Conservation (phyloP, 64 coral and sea anemone genomes). For the Acropora tenuis region DNA sequence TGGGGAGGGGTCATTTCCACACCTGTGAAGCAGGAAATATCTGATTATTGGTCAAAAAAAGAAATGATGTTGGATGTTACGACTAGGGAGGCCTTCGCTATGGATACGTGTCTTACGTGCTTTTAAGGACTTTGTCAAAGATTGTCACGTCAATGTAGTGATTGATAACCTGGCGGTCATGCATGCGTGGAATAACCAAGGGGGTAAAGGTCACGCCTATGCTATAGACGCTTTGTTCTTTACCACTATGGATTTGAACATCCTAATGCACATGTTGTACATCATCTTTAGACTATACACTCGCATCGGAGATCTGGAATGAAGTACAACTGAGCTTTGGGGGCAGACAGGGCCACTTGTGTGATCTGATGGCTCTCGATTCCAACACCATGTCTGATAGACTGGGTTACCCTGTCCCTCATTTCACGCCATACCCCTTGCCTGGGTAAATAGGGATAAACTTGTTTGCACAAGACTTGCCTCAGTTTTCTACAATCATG, state of each 20-base stretch:
- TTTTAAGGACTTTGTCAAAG: too few species aligned
- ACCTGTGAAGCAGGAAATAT: too few species aligned
- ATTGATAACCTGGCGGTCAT: conserved; percentile 62
- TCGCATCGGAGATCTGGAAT: neutral
- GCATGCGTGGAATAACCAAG: conserved; percentile 58
- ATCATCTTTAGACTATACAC: conserved; percentile 10
- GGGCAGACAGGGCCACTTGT: neutral
- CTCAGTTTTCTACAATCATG: conserved; percentile 1
- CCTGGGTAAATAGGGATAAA: conserved; percentile 29
- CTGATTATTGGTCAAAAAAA: too few species aligned
- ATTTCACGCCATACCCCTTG: conserved; percentile 42
- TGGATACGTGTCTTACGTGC: too few species aligned
- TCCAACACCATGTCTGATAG: conserved; percentile 29
- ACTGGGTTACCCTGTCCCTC: neutral
- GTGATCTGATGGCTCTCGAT: conserved; percentile 50
- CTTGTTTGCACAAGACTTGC: conserved; percentile 42
- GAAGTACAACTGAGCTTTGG: conserved; percentile 1
- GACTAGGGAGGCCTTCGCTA: too few species aligned
- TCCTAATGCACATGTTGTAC: conserved; percentile 18
- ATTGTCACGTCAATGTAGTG: neutral
- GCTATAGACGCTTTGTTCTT: conserved; percentile 49
- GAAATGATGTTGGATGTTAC: too few species aligned
- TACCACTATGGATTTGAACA: conserved; percentile 7
- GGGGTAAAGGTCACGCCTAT: neutral
- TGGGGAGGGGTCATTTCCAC: neutral